Base-by-base conservation (phyloP, 2,797 vertebrate genomes). In the Lindbergichthys nudifrons region DNA sequence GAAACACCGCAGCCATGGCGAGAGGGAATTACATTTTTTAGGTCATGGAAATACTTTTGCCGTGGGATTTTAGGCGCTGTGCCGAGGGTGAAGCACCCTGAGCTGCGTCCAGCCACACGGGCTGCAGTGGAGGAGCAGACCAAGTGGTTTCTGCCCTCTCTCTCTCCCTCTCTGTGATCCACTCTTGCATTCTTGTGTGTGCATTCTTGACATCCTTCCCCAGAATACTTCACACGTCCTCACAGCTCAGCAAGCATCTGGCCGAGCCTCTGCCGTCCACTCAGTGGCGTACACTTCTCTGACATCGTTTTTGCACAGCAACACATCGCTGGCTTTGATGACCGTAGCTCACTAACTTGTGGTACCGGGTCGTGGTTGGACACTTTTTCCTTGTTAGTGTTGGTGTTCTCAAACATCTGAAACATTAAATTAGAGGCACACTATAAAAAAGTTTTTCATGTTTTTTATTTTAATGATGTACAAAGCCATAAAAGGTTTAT, bases 171-270 rank as follows among this genome's bases (percentile, higher is more conserved):
- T 16, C 53, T 41, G 39, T 61, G 59, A 70, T 77, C 64, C 77
- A 79, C 46, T 70, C 64, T 70, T 80, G 81, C 65, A 21, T 65
- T 83, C 70, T 26, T 59, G 32, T 64, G 36, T 57, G 42, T 54
- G 57, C 75, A 75, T 90, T 89, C 75, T 74, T 83, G 81, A 89
- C 83, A 80, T 85, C 77, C 70, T 72, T 79, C 66, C 80, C 68
- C 70, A 74, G 80, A 90, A 87, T 79, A 78, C 75, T 81, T 84
- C 71, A 77, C 85, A 82, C 77, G 42, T 80, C 45, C 75, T 51
- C 67, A 32, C 63, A 32, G 75, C 73, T 4, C 65, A 64, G 70
- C 67, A 30, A 78, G 81, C 83, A 70, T 84, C 77, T 80, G 81
- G 60, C 70, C 52, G 19, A 18, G 70, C 62, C 79, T 87, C 83